Conservation (phyloP, 2,113 vertebrate genomes). For the Podilymbus podiceps region DNA sequence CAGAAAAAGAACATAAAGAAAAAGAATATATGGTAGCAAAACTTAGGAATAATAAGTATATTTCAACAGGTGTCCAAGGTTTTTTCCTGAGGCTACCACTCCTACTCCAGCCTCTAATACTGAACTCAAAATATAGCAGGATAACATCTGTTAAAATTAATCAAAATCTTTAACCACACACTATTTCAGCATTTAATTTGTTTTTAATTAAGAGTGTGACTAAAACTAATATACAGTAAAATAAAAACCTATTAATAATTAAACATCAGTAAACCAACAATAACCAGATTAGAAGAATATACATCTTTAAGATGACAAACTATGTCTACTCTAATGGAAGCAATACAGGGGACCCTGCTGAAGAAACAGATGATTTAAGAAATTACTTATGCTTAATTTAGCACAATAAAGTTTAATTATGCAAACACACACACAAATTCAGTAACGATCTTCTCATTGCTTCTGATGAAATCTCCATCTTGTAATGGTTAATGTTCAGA, state of each 20-base stretch:
- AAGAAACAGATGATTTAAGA: background rate
- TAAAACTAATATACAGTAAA: background rate
- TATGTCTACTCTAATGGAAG: background rate
- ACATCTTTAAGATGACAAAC: background rate
- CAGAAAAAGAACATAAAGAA: background rate
- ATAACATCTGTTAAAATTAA: background rate
- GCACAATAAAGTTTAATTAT: background rate
- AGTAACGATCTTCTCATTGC: background rate
- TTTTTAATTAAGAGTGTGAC: background rate
- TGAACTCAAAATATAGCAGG: background rate
- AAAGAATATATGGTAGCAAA: background rate
- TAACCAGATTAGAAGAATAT: background rate
- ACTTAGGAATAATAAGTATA: background rate
- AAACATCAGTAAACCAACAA: background rate
- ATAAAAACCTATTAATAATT: background rate
- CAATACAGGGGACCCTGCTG: background rate
- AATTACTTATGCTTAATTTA: background rate
- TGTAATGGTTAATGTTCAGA: background rate
- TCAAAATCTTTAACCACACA: background rate
- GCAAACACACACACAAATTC: background rate
- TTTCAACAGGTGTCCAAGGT: background rate
- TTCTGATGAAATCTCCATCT: background rate
- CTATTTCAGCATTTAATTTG: background rate
- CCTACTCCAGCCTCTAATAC: background rate
- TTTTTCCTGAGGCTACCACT: background rate